Evolutionary conservation across 2,888 invertebrate genomes (phyloP).

Genomic region (Dorcus parallelipipedus): DNA sequence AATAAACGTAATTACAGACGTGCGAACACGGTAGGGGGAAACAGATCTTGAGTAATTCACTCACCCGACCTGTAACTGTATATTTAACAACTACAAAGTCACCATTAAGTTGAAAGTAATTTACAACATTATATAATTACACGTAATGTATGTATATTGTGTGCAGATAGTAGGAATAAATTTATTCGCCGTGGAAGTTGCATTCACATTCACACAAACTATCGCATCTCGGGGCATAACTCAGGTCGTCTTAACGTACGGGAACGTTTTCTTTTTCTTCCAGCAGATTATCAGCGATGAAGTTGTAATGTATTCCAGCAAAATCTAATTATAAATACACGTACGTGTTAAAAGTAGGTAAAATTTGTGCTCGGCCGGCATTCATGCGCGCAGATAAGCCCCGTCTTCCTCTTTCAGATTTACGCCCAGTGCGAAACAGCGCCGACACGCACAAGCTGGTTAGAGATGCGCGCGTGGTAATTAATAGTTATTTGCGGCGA

Average conservation of each 20-base stretch:
- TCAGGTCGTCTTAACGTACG: neutral
- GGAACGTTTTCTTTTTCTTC: neutral
- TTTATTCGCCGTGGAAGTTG: neutral
- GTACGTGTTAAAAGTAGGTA: conserved; percentile 1
- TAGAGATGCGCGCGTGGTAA: conserved; percentile 25
- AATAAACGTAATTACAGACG: no score
- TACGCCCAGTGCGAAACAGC: neutral
- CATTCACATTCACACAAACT: no score
- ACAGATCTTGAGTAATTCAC: no score
- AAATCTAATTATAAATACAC: conserved; percentile 1
- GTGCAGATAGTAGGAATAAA: neutral
- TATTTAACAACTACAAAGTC: conserved; percentile 6
- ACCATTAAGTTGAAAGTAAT: conserved; percentile 12
- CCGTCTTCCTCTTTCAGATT: conserved; percentile 1
- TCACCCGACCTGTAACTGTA: conserved; percentile 9
- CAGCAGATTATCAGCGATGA: neutral
- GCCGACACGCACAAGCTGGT: conserved; percentile 12
- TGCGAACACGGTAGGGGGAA: no score
- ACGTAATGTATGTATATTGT: conserved; percentile 7
- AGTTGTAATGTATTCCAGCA: conserved; percentile 3
- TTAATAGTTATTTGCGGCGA: conserved; percentile 31
- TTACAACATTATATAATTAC: conserved; percentile 18
- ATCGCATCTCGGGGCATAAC: no score
- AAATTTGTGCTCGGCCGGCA: neutral
- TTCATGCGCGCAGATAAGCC: neutral